A percentile compares a stretch with the other conserved stretches of the same genome.
Conservation (phyloP, 2,113 vertebrate species). For the Sceloporus undulatus region DNA sequence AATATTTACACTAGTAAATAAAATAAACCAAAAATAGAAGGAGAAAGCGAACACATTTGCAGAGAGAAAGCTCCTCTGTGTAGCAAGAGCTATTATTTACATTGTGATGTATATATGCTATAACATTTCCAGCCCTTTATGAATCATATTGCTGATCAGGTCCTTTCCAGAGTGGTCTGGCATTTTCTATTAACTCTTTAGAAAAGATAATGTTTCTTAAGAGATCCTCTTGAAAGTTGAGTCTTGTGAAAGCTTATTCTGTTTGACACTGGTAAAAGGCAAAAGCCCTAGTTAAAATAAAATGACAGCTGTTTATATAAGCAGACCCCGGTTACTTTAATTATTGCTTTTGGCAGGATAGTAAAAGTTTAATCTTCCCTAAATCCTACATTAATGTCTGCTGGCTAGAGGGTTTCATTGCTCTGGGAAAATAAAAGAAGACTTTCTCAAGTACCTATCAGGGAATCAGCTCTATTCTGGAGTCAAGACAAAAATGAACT, state of each 20-base stretch:
- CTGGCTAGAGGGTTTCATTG: conserved; percentile 68
- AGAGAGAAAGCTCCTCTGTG: not conserved
- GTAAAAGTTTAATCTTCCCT: conserved; percentile 73
- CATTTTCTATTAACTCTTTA: conserved; percentile 9
- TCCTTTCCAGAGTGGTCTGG: conserved; percentile 2
- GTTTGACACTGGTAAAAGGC: conserved; percentile 66
- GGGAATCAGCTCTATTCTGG: conserved; percentile 42
- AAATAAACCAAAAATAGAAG: not conserved
- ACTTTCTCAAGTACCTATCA: conserved; percentile 55
- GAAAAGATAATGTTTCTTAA: conserved; percentile 42
- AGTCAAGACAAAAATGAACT: conserved; percentile 12
- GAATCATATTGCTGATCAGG: not conserved
- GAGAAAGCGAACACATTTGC: not conserved
- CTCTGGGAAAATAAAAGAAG: conserved; percentile 43
- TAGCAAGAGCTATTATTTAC: not conserved
- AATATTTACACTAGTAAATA: not conserved
- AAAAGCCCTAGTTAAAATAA: conserved; percentile 70
- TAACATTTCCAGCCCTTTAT: not conserved
- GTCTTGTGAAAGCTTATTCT: conserved; percentile 56
- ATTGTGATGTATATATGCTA: too few relatives aligned
- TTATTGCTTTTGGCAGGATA: conserved; percentile 75
- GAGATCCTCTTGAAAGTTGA: conserved; percentile 44
- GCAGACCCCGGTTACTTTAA: conserved; percentile 72
- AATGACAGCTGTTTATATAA: conserved; percentile 73
- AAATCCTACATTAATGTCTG: conserved; percentile 69